Percentiles rank a stretch among this genome's conserved stretches.
phyloP scores from a whole-genome alignment of 2,797 vertebrate genomes.

The Myotis planiceps region DNA sequence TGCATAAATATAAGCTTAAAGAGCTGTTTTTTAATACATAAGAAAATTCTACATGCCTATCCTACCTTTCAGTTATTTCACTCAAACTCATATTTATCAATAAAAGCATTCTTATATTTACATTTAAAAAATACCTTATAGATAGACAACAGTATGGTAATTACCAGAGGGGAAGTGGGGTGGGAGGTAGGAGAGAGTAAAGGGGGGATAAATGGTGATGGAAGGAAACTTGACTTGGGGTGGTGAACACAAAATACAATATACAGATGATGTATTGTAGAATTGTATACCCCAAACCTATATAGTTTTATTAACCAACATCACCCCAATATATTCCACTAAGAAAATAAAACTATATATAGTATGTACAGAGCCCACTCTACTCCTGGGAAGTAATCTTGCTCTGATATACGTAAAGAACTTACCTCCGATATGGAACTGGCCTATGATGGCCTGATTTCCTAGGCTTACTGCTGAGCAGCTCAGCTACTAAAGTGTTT shows the following conservation, averaged over 20 bases:
- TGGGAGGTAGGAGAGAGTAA: not conserved
- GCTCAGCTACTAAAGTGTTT: constrained; percentile 31
- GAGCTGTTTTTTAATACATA: not conserved
- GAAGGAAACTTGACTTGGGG: not conserved
- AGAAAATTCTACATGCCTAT: not conserved
- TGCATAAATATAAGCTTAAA: not conserved
- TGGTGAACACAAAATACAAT: not conserved
- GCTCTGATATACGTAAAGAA: not conserved
- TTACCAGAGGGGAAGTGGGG: too few relatives aligned
- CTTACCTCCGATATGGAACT: not conserved
- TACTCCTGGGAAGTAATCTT: constrained; percentile 5
- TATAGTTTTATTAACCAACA: not conserved
- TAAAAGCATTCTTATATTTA: not conserved
- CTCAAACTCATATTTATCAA: not conserved
- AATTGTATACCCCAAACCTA: not conserved
- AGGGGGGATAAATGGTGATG: not conserved
- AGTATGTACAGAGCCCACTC: not conserved
- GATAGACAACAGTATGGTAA: not conserved
- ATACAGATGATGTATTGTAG: not conserved
- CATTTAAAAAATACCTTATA: not conserved
- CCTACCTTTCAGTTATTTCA: not conserved
- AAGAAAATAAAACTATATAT: not conserved
- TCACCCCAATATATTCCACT: not conserved
- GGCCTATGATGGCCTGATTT: constrained; percentile 8
- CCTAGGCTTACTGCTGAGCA: not conserved